Base-by-base conservation (phyloP, 64 coral and sea anemone genomes). In the Stichodactyla helianthus region DNA sequence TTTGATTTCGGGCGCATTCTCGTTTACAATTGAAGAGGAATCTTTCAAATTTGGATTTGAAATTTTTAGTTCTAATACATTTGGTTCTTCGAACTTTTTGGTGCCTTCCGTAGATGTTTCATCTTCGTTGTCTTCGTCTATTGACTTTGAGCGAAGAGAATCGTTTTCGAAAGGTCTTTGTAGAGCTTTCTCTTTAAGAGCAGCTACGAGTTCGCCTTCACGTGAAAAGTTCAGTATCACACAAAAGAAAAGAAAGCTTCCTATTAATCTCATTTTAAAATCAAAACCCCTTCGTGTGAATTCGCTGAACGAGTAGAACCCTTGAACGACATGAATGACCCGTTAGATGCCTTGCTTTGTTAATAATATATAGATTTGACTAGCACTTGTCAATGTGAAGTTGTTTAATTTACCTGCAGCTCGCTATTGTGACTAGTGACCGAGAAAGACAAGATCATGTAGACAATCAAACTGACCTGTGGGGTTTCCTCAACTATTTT, bases 351-450 rank as follows among this genome's bases (percentile, higher is more conserved):
- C 11, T 74, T 74, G 17, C 27, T 65, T 22, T 13, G 26, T 74
- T 74, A 74, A 74, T 74, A 74, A 74, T 74, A 74, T 5, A 74
- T 74, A 74, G 68, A 74, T 74, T 74, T n/a, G 68, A 31, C 68
- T 74, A 23, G 19, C 18, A 23, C 63, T 68, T 68, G 8, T 8
- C 55, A 15, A 68, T 2, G n/a, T 74, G 25, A 74, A 13, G 8
- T 12, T 27, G 8, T 65, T 22, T 9, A 5, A n/a, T 65, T 65
- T n/a, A 74, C 68, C 68, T 74, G 68, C 68, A 74, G 12, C 11
- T 27, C 68, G n/a, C 25, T 74, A 74, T 26, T 74, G 68, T 74
- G 68, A 28, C 68, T 74, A 28, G 68, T 74, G 68, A 74, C 68
- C 68, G 25, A 74, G 6, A 74, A 74, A 74, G 23, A 27, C 0